A percentile compares a stretch with the other conserved stretches of the same genome.
Evolutionary conservation across 2,888 invertebrate genomes (phyloP).

Genomic region (Nomada goodeniana): DNA sequence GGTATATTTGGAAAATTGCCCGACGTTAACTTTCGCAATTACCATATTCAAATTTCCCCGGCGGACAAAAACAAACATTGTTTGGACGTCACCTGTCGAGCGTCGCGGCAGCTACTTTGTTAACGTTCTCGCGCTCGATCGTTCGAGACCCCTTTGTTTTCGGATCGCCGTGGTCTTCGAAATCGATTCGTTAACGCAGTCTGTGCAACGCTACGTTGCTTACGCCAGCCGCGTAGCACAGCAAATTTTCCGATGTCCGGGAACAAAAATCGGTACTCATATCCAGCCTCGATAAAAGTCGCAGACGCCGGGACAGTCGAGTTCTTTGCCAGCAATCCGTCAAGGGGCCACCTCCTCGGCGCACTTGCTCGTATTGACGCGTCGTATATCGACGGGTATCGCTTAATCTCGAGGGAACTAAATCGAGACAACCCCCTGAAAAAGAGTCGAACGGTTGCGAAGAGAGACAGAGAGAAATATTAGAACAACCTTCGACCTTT

Average conservation of each 20-base stretch:
- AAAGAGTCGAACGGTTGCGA: background rate
- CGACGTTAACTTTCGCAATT: too few species aligned
- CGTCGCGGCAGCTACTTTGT: too few species aligned
- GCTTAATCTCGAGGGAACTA: constrained; percentile 30
- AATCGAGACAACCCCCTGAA: constrained; percentile 14
- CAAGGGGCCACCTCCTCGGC: constrained; percentile 9
- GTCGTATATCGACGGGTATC: constrained; percentile 25
- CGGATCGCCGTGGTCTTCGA: too few species aligned
- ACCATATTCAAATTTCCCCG: too few species aligned
- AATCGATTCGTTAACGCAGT: background rate
- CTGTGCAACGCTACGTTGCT: too few species aligned
- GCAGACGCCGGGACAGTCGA: constrained; percentile 2
- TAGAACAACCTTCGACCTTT: constrained; percentile 31
- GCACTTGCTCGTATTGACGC: constrained; percentile 27
- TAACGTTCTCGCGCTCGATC: too few species aligned
- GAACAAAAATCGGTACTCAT: background rate
- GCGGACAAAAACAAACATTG: too few species aligned
- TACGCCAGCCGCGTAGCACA: too few species aligned
- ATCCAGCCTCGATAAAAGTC: constrained; percentile 1
- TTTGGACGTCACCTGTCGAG: too few species aligned
- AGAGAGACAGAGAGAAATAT: background rate
- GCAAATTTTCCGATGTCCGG: background rate
- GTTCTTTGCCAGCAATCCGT: constrained; percentile 25
- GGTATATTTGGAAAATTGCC: too few species aligned
- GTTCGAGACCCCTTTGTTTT: too few species aligned